These are phyloP conservation scores for Phyllostomus discolor DNA, from an alignment of 2,113 vertebrate genomes.

Conservation along the genomic window DNA sequence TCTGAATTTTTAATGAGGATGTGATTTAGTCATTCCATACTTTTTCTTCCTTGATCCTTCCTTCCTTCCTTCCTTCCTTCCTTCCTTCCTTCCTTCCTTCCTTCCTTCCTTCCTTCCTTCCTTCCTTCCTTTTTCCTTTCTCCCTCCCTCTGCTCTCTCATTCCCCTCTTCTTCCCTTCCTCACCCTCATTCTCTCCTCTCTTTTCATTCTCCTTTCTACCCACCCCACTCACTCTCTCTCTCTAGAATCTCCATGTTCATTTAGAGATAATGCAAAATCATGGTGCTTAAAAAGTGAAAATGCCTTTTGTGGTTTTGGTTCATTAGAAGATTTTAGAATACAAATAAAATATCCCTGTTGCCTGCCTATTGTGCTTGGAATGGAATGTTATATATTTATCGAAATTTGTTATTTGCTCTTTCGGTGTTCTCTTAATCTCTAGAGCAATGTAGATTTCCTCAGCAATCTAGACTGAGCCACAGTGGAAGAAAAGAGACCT, in stretches of 20 bases:
- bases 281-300: neutral
- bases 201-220: too few species aligned
- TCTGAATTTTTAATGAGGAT: neutral
- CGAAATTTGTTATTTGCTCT: neutral
- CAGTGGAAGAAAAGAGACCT: neutral
- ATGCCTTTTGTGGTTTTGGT: constrained; percentile 17
- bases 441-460: neutral
- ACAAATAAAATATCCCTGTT: neutral
- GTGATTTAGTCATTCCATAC: neutral
- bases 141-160: neutral
- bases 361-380: constrained; percentile 1
- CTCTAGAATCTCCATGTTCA: neutral
- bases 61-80: neutral
- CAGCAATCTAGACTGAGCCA: neutral
- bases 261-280: neutral
- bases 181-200: neutral
- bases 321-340: constrained; percentile 10
- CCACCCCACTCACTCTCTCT: too few species aligned
- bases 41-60: neutral
- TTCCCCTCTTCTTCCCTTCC: neutral
- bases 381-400: constrained; percentile 47
- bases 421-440: neutral
- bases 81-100: neutral
- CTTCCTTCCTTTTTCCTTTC: neutral
- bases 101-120: neutral